phyloP scores from a whole-genome alignment of 2,797 vertebrate genomes.

The Centroberyx gerrardi region DNA sequence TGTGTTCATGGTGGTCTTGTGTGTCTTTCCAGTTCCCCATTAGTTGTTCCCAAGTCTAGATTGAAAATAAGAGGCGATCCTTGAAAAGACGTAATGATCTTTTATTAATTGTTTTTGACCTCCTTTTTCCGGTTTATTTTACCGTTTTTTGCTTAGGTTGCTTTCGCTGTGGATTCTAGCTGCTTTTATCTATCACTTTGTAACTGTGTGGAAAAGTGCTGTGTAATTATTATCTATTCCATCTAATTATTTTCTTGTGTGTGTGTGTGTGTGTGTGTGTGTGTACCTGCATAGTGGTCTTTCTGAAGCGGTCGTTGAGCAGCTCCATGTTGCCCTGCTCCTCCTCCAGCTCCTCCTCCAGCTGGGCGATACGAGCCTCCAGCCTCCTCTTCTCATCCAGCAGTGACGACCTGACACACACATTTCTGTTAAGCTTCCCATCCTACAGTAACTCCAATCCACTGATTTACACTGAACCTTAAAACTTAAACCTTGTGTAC shows the following conservation, averaged over 20 bases:
- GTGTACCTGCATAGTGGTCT: conserved; percentile 93
- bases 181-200: too few relatives aligned
- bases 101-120: too few relatives aligned
- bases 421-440: not conserved
- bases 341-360: conserved; percentile 98
- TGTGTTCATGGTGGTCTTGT: too few relatives aligned
- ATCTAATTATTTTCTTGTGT: not conserved
- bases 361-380: conserved; percentile 94
- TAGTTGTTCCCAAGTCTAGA: too few relatives aligned
- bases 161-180: too few relatives aligned
- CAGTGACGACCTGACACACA: conserved; percentile 89
- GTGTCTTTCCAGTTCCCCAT: too few relatives aligned
- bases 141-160: too few relatives aligned
- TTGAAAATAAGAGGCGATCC: too few relatives aligned
- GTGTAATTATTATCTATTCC: not conserved
- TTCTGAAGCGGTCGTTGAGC: conserved; percentile 96
- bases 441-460: not conserved
- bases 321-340: conserved; percentile 98
- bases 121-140: too few relatives aligned
- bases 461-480: not conserved
- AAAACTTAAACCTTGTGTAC: too few relatives aligned
- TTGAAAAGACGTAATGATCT: too few relatives aligned
- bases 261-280: not conserved
- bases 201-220: too few relatives aligned
- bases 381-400: conserved; percentile 97